phyloP scores from a whole-genome alignment of 2,113 vertebrate species.

The Saccopteryx bilineata region DNA sequence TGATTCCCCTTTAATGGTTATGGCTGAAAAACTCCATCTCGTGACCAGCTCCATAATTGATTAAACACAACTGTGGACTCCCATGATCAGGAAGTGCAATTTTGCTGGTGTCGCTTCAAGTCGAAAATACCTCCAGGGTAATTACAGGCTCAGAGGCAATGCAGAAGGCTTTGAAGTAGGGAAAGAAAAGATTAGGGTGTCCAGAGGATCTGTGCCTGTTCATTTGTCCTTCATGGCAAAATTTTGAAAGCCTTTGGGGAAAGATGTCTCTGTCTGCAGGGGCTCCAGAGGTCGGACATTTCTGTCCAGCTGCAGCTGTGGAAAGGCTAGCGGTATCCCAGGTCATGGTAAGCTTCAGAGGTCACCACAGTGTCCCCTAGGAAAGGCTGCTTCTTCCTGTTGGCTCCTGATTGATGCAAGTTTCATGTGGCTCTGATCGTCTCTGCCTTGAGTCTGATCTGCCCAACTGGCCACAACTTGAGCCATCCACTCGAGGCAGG shows the following conservation, averaged over 20 bases:
- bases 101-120: slow-evolving; percentile 87
- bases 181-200: slow-evolving; percentile 88
- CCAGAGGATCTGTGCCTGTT: slow-evolving; percentile 82
- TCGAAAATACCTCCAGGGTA: slow-evolving; percentile 91
- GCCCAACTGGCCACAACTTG: slow-evolving; percentile 77
- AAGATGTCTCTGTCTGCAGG: slow-evolving; percentile 65
- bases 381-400: slow-evolving; percentile 79
- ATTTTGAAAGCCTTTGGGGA: slow-evolving; percentile 75
- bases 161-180: slow-evolving; percentile 88
- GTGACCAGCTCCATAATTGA: slow-evolving; percentile 90
- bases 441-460: slow-evolving; percentile 83
- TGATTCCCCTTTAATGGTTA: slow-evolving; percentile 83
- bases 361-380: slow-evolving; percentile 82
- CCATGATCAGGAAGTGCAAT: slow-evolving; percentile 88
- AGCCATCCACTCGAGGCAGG: slow-evolving; percentile 79
- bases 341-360: slow-evolving; percentile 84
- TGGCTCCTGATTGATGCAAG: slow-evolving; percentile 86
- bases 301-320: slow-evolving; percentile 84
- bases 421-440: slow-evolving; percentile 85
- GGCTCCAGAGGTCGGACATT: slow-evolving; percentile 20
- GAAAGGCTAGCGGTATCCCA: slow-evolving; percentile 2
- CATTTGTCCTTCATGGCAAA: slow-evolving; percentile 86
- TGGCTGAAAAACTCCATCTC: slow-evolving; percentile 87
- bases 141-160: slow-evolving; percentile 87
- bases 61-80: slow-evolving; percentile 89